Conservation (phyloP, 2,888 invertebrate genomes). For the Lithophane leautieri region DNA sequence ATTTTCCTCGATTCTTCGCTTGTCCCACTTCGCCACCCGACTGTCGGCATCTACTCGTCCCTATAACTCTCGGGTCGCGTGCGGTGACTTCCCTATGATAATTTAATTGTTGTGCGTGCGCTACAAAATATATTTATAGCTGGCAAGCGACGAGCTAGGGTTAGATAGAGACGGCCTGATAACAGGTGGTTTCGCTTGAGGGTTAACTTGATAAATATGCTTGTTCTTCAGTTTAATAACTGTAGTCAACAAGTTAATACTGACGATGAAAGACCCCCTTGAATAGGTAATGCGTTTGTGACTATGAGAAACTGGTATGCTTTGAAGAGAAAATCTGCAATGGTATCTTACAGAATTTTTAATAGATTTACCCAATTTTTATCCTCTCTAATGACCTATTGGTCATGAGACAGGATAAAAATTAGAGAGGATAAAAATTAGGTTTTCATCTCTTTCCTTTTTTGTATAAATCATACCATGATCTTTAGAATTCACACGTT, state of each 20-base stretch:
- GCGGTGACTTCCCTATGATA: conserved; percentile 88
- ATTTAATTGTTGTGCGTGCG: conserved; percentile 89
- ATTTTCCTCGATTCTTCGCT: conserved; percentile 44
- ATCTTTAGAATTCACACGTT: background rate
- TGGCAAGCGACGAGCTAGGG: conserved; percentile 57
- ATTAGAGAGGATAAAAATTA: too few species aligned
- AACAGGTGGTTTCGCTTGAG: conserved; percentile 47
- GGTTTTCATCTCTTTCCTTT: background rate
- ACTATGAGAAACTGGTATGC: too few species aligned
- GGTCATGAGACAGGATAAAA: too few species aligned
- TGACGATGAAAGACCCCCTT: background rate
- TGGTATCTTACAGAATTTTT: background rate
- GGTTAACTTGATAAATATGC: conserved; percentile 35
- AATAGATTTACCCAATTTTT: background rate
- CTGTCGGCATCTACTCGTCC: conserved; percentile 69
- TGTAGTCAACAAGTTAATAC: conserved; percentile 25
- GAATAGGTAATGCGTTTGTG: background rate
- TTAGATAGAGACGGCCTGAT: conserved; percentile 64
- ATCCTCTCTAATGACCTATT: background rate
- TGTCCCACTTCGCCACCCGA: conserved; percentile 58
- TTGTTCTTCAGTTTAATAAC: conserved; percentile 16
- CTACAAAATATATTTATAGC: conserved; percentile 80
- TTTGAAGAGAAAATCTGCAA: background rate
- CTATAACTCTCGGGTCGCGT: conserved; percentile 86
- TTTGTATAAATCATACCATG: background rate